A percentile compares a stretch with the other conserved stretches of the same genome.
Evolutionary conservation across 2,113 vertebrate genomes (phyloP).

Genomic region (Aegypius monachus): DNA sequence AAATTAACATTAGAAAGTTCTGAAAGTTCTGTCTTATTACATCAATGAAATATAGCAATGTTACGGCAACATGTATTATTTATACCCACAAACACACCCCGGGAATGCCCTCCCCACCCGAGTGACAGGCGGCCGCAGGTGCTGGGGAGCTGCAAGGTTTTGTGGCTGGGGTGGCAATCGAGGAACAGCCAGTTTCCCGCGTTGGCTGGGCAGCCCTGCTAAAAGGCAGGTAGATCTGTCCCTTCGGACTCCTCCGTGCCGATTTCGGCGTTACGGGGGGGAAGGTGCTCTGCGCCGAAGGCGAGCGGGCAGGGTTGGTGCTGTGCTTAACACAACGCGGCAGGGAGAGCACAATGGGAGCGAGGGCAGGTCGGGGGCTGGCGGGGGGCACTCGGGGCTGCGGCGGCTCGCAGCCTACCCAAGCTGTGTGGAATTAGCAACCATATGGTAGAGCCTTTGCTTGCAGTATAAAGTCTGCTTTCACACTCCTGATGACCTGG

Average conservation of each 20-base stretch:
- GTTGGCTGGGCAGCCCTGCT: not conserved
- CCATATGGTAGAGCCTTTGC: not conserved
- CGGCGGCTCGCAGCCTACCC: not conserved
- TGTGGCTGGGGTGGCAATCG: not conserved
- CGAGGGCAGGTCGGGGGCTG: not conserved
- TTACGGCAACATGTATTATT: not conserved
- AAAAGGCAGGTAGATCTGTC: not conserved
- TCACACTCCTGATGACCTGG: not conserved
- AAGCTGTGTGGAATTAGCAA: not conserved
- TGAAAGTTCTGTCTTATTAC: not conserved
- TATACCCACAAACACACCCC: not conserved
- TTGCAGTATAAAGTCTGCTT: not conserved
- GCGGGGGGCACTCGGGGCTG: not conserved
- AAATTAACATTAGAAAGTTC: not conserved
- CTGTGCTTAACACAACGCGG: not conserved
- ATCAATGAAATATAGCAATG: not conserved
- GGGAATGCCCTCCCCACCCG: not conserved
- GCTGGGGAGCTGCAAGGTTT: not conserved
- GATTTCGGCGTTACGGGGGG: not conserved
- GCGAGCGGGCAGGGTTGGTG: fast-evolving
- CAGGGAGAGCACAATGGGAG: not conserved
- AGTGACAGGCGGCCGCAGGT: not conserved
- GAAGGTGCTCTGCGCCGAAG: not conserved
- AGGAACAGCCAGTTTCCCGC: not conserved
- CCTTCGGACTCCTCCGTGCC: not conserved